phyloP scores from a whole-genome alignment of 2,797 vertebrate species.

The Psittacula echo region DNA sequence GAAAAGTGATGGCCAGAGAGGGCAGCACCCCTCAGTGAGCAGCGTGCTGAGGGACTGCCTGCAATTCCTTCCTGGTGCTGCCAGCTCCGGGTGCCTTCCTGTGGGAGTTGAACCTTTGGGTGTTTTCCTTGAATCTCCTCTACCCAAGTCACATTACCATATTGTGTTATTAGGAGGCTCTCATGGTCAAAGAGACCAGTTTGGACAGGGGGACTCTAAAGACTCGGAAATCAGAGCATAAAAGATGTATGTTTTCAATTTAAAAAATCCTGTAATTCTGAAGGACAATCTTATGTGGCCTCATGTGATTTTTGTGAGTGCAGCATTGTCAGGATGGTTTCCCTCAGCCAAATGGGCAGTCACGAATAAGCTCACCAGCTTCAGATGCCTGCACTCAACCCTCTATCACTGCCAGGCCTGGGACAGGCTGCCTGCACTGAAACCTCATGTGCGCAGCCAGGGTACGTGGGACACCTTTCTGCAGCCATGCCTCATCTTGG shows the following conservation, averaged over 20 bases:
- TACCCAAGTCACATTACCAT: not conserved
- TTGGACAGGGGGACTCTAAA: not conserved
- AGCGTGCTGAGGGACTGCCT: not conserved
- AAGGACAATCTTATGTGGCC: not conserved
- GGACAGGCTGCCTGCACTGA: not conserved
- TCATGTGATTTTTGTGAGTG: not conserved
- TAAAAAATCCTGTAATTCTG: not conserved
- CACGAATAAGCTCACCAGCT: not conserved
- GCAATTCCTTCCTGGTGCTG: not conserved
- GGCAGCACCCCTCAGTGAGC: accelerated
- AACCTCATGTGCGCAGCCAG: not conserved
- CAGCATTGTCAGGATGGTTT: not conserved
- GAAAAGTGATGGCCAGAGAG: not conserved
- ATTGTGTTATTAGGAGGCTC: not conserved
- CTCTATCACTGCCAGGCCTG: accelerated
- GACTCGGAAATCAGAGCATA: not conserved
- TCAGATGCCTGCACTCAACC: not conserved
- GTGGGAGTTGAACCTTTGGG: not conserved
- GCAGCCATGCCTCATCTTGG: accelerated
- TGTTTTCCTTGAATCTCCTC: not conserved
- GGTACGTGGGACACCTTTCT: not conserved
- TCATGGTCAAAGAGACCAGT: not conserved
- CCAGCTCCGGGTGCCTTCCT: not conserved
- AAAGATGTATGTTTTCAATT: not conserved
- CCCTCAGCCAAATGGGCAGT: not conserved